phyloP scores from a whole-genome alignment of 2,797 vertebrate species.

The Diglossa cyanea region DNA sequence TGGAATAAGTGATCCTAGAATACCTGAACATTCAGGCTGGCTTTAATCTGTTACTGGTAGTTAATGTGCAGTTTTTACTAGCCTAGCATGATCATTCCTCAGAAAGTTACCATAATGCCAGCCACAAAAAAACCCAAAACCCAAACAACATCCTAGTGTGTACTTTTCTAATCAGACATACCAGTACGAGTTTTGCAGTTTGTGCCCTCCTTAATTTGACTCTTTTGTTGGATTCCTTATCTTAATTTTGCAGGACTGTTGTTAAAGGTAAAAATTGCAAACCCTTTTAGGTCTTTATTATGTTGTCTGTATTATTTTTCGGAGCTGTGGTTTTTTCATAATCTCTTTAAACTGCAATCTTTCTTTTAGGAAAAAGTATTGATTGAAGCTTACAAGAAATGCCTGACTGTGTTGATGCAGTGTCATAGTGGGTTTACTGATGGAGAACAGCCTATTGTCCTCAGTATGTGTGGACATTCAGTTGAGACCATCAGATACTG shows the following conservation, averaged over 20 bases:
- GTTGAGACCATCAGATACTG: slow-evolving; percentile 95
- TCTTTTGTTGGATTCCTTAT: neutral
- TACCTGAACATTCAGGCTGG: neutral
- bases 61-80: neutral
- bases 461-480: slow-evolving; percentile 89
- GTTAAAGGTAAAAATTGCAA: neutral
- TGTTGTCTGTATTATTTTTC: neutral
- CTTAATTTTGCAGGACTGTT: neutral
- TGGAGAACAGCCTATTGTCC: slow-evolving; percentile 91
- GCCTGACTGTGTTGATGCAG: slow-evolving; percentile 85
- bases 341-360: neutral
- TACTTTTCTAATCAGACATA: neutral
- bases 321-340: neutral
- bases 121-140: neutral
- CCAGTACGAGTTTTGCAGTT: neutral
- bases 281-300: neutral
- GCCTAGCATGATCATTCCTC: neutral
- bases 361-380: slow-evolving; percentile 86
- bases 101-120: neutral
- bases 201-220: neutral
- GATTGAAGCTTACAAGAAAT: slow-evolving; percentile 92
- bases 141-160: neutral
- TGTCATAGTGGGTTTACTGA: slow-evolving; percentile 90
- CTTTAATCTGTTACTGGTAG: neutral
- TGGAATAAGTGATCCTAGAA: neutral